Percentiles rank a stretch among this genome's conserved stretches.
Evolutionary conservation across 1,140 invertebrate species (phyloP).

Genomic region (Tribolium madens): DNA sequence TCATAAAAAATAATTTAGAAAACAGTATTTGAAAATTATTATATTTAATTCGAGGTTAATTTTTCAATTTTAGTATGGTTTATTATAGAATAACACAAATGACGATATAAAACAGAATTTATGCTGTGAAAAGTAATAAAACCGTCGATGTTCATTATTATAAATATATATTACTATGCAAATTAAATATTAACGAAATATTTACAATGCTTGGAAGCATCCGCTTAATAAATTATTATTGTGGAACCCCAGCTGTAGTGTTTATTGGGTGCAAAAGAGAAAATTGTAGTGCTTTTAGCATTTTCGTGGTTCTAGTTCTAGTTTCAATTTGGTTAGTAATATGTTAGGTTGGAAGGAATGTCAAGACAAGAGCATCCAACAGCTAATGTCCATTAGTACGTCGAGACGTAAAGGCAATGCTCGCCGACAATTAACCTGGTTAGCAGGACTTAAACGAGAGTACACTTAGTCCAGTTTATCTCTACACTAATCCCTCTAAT

Average conservation of each 20-base stretch:
- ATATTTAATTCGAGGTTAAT: neutral
- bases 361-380: conserved; percentile 20
- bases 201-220: neutral
- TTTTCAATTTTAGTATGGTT: neutral
- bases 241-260: neutral
- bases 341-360: neutral
- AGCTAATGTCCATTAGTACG: conserved; percentile 40
- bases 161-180: neutral
- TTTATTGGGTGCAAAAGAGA: neutral
- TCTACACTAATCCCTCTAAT: conserved; percentile 43
- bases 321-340: neutral
- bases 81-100: neutral
- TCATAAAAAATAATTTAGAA: neutral
- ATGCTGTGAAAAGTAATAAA: conserved; percentile 3
- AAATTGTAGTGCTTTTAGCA: neutral
- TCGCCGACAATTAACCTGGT: conserved; percentile 44
- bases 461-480: conserved; percentile 40
- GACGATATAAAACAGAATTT: neutral
- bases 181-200: neutral
- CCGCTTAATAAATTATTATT: neutral
- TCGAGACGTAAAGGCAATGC: conserved; percentile 37
- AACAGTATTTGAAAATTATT: neutral
- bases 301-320: neutral
- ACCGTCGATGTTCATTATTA: neutral
- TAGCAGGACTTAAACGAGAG: conserved; percentile 41